Evolutionary conservation across 2,888 invertebrate genomes (phyloP), one percentile per base, ranked within the genome.

Genomic region (Drosophila vallismaia): DNA sequence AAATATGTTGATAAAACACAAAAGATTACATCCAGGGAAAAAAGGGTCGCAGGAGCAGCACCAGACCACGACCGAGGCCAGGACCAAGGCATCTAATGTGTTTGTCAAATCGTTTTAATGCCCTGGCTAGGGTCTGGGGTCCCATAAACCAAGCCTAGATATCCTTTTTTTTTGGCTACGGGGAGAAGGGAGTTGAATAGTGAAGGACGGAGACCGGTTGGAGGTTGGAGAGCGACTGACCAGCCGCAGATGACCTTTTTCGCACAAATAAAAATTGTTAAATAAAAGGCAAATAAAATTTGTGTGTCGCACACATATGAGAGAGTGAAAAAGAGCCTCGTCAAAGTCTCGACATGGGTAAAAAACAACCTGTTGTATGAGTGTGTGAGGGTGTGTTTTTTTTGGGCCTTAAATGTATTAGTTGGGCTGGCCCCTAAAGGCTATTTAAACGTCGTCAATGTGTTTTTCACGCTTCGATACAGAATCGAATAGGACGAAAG

Each of bases 1-100:
- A 81, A 81, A 86, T 83, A 77, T 84, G 84, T 83, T 81, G 86
- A 81, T 81, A 81, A 86, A 86, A 86, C 84, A 79, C 77, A 79
- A 86, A 86, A 82, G 81, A 82, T 82, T 82, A 82, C 63, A 75
- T 10, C 36, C 31, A 49, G 40, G 50, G 60, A 10, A 10, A 53
- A 71, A 52, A 71, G 70, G 74, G 31, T 64, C 62, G 55, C 12
- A 33, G 55, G 62, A 52, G 59, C 52, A 55, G 64, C 69, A 57
- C 36, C 49, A 40, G 64, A 60, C 69, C 55, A 66, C 60, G 29
- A 14, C 68, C 28, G 5, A 7, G 56, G 28, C 56, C 52, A 55
- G 79, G 57, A 52, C 69, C 62, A 66, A 72, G 60, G 52, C 66
- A 74, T 60, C 86, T 71, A 82, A 82, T 82, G 86, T 83, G 86